These are phyloP conservation scores for Ciona savignyi DNA, from an alignment of 23 tunicate species.

Conservation along the genomic window DNA sequence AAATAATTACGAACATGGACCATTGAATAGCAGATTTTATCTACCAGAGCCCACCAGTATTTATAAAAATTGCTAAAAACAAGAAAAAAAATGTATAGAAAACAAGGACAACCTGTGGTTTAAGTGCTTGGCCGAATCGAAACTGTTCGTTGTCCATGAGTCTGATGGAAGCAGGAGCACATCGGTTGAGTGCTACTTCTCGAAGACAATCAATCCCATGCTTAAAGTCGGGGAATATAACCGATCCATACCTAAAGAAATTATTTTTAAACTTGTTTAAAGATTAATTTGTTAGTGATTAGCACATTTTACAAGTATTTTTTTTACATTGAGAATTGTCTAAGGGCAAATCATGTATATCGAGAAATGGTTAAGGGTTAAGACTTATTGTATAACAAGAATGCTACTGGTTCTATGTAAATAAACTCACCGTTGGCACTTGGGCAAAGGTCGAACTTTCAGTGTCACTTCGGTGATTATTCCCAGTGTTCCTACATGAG, in stretches of 20 bases:
- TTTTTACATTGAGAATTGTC: not conserved
- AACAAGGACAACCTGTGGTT: slow-evolving; percentile 89
- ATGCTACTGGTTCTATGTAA: too few species aligned
- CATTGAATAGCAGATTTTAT: too few species aligned
- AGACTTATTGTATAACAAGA: too few species aligned
- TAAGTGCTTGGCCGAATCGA: slow-evolving; percentile 88
- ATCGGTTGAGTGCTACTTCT: slow-evolving; percentile 76
- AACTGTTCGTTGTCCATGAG: slow-evolving; percentile 94
- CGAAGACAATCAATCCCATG: slow-evolving; percentile 78
- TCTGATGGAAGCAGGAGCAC: slow-evolving; percentile 91
- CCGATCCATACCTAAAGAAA: slow-evolving; percentile 58
- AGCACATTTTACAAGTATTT: too few species aligned
- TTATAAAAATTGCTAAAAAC: too few species aligned
- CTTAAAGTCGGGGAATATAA: slow-evolving; percentile 75
- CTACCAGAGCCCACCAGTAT: too few species aligned
- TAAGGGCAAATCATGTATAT: too few species aligned
- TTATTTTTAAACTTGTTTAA: not conserved
- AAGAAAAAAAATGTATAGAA: too few species aligned
- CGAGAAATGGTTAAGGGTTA: too few species aligned
- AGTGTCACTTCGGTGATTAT: slow-evolving; percentile 88
- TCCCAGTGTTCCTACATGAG: slow-evolving; percentile 71
- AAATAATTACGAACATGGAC: too few species aligned
- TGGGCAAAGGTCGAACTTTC: slow-evolving; percentile 67
- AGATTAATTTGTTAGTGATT: too few species aligned
- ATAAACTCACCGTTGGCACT: slow-evolving; percentile 73